Evolutionary conservation across 2,113 vertebrate genomes (phyloP).

Genomic region (Myotis lucifugus): DNA sequence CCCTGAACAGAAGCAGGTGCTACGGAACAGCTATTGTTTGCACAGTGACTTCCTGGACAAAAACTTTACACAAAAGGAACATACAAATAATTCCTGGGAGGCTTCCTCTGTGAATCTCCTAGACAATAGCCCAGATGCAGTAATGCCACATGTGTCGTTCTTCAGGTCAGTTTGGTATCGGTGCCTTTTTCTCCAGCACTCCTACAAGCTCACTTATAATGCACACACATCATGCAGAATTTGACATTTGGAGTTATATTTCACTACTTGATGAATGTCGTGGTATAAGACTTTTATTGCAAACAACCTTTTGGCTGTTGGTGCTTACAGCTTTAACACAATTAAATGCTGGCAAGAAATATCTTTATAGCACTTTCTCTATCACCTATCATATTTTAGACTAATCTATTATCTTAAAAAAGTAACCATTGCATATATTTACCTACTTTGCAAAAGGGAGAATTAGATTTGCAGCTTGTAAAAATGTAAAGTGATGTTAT

Average conservation of each 20-base stretch:
- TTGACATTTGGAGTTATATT: slow-evolving; percentile 4
- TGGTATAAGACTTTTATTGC: slow-evolving; percentile 45
- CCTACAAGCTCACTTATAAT: slow-evolving; percentile 42
- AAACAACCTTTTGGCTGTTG: slow-evolving; percentile 29
- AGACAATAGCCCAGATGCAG: slow-evolving; percentile 87
- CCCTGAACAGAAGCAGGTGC: slow-evolving; percentile 88
- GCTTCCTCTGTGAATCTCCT: slow-evolving; percentile 73
- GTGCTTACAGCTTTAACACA: background rate
- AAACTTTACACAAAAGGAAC: slow-evolving; percentile 80
- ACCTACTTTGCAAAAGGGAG: slow-evolving; percentile 1
- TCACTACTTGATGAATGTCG: slow-evolving; percentile 56
- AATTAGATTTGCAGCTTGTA: slow-evolving; percentile 54
- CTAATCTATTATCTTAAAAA: slow-evolving; percentile 47
- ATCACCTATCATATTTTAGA: slow-evolving; percentile 13
- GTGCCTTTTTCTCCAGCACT: slow-evolving; percentile 23
- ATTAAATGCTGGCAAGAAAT: background rate
- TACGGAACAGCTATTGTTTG: slow-evolving; percentile 83
- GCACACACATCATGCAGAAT: background rate
- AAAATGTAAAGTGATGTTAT: slow-evolving; percentile 56
- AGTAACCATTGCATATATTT: background rate
- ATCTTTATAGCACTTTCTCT: background rate
- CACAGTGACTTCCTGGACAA: slow-evolving; percentile 84
- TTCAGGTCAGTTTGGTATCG: slow-evolving; percentile 82
- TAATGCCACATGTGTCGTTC: slow-evolving; percentile 82
- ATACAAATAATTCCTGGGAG: slow-evolving; percentile 84